Evolutionary conservation across 1,140 invertebrate genomes (phyloP).

Genomic region (Paraescarpia echinospica): DNA sequence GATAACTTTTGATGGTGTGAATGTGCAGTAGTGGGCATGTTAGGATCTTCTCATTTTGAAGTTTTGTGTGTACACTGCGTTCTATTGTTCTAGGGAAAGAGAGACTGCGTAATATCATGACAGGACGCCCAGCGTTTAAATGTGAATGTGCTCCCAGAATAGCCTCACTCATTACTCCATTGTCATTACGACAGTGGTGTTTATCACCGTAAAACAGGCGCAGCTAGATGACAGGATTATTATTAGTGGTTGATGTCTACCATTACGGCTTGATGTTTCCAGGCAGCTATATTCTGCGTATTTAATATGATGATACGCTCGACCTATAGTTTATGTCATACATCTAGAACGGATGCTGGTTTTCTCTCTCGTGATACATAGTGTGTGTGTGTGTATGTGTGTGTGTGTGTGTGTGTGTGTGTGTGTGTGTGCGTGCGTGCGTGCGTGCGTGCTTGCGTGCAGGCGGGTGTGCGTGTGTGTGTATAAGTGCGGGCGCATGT

Average conservation of each 20-base stretch:
- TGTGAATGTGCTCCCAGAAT: not conserved
- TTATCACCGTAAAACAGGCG: not conserved
- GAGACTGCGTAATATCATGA: not conserved
- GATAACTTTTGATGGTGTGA: too few relatives aligned
- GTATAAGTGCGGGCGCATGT: not conserved
- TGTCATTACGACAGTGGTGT: not conserved
- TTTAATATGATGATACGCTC: too few relatives aligned
- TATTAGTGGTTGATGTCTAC: not conserved
- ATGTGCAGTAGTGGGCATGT: too few relatives aligned
- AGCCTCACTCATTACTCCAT: not conserved
- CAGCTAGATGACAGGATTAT: not conserved
- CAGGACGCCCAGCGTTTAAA: not conserved
- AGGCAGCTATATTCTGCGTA: too few relatives aligned
- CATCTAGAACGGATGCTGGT: too few relatives aligned
- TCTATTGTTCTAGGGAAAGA: not conserved
- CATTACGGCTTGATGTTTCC: not conserved
- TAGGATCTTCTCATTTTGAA: too few relatives aligned
- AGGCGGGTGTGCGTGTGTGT: not conserved
- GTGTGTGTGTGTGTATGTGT: slow-evolving; percentile 12
- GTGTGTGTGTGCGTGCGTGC: slow-evolving; percentile 5
- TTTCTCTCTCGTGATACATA: not conserved
- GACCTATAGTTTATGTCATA: too few relatives aligned
- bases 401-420: slow-evolving; percentile 17
- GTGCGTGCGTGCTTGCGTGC: not conserved
- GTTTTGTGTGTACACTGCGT: too few relatives aligned